Evolutionary conservation across 2,888 invertebrate species (phyloP).

Genomic region (Nasonovia ribisnigri): DNA sequence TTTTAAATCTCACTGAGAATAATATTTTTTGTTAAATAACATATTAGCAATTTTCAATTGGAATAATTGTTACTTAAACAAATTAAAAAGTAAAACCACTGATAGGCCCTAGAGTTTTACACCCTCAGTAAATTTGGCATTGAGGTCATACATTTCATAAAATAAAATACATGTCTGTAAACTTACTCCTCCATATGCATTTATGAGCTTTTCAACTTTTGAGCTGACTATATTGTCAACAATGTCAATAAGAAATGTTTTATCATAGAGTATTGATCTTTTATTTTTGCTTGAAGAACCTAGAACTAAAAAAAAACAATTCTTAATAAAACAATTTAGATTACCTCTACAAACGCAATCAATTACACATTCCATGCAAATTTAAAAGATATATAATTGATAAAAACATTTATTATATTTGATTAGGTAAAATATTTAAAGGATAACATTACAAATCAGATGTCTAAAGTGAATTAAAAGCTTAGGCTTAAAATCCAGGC

Average conservation of each 20-base stretch:
- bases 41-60: neutral
- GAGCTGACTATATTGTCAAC: constrained; percentile 22
- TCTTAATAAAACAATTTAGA: neutral
- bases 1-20: neutral
- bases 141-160: neutral
- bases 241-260: constrained; percentile 53
- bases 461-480: neutral
- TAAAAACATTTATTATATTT: neutral
- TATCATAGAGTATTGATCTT: constrained; percentile 32
- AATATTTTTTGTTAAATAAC: neutral
- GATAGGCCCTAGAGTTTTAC: neutral
- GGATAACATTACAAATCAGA: neutral
- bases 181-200: constrained; percentile 56
- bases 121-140: neutral
- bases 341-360: neutral
- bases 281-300: constrained; percentile 44
- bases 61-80: neutral
- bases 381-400: neutral
- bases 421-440: neutral
- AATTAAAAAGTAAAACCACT: neutral
- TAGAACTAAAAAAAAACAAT: constrained; percentile 22
- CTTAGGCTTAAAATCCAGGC: rapidly evolving
- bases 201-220: constrained; percentile 56
- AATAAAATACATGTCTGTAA: neutral
- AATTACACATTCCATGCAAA: neutral